Conservation (phyloP, 2,113 vertebrate genomes). For the Eudyptes chrysolophus region DNA sequence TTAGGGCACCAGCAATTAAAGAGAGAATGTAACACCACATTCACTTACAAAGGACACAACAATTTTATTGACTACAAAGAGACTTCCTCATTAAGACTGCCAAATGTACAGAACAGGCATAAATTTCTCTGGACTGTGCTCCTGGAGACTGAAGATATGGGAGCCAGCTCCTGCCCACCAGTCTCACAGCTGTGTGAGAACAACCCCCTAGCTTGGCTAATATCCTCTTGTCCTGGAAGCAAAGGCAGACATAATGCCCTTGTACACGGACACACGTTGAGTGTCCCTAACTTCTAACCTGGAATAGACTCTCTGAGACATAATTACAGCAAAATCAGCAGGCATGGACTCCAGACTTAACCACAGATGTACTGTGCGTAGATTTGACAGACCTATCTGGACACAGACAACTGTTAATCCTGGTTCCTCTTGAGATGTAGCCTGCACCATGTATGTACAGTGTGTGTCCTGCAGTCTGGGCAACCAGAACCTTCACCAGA, state of each 20-base stretch:
- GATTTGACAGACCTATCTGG: background rate
- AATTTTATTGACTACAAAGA: background rate
- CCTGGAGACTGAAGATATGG: background rate
- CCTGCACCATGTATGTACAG: background rate
- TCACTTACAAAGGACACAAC: background rate
- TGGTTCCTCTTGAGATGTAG: accelerated
- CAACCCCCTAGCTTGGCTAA: background rate
- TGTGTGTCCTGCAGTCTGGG: background rate
- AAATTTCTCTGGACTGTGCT: background rate
- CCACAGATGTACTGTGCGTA: accelerated
- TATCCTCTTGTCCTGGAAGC: background rate
- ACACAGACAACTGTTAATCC: background rate
- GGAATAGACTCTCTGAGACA: background rate
- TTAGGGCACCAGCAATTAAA: background rate
- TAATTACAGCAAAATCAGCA: background rate
- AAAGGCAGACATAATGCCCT: background rate
- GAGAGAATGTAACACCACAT: background rate
- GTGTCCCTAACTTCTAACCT: background rate
- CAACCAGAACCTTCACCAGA: background rate
- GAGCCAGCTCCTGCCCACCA: background rate
- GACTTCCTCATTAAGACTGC: background rate
- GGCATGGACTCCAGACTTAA: background rate
- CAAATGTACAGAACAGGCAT: background rate
- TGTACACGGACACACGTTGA: accelerated
- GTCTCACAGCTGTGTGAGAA: background rate